Evolutionary conservation across 1,140 invertebrate genomes (phyloP).

Genomic region (Battus philenor): DNA sequence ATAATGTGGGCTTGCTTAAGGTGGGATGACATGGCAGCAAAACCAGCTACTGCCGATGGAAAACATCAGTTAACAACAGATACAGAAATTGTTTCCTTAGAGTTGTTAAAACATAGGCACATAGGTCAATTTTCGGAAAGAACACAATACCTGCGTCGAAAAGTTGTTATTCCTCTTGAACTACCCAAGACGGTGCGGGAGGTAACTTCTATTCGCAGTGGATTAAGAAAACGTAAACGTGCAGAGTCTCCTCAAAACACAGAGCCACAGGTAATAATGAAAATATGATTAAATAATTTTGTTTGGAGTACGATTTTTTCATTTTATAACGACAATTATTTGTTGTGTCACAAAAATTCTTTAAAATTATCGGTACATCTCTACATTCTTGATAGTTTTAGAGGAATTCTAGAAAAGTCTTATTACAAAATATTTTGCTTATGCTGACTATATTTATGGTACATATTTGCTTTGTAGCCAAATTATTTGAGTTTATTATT

Average conservation of each 20-base stretch:
- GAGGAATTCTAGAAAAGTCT: background rate
- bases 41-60: constrained; percentile 89
- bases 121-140: constrained; percentile 91
- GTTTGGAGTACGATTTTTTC: background rate
- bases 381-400: background rate
- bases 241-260: constrained; percentile 93
- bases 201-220: constrained; percentile 94
- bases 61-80: constrained; percentile 97
- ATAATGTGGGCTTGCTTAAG: constrained; percentile 94
- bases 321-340: background rate
- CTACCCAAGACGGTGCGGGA: constrained; percentile 94
- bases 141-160: constrained; percentile 94
- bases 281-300: background rate
- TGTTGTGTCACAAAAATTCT: background rate
- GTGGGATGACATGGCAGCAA: constrained; percentile 96
- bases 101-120: constrained; percentile 93
- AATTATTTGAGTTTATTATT: no score
- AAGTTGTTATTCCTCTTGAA: constrained; percentile 96
- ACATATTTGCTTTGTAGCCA: no score
- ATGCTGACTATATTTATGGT: background rate
- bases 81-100: constrained; percentile 95
- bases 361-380: background rate
- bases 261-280: constrained; percentile 82
- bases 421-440: background rate
- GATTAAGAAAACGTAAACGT: constrained; percentile 92